Base-by-base conservation (phyloP, 1,140 invertebrate species). In the Vanessa atalanta region DNA sequence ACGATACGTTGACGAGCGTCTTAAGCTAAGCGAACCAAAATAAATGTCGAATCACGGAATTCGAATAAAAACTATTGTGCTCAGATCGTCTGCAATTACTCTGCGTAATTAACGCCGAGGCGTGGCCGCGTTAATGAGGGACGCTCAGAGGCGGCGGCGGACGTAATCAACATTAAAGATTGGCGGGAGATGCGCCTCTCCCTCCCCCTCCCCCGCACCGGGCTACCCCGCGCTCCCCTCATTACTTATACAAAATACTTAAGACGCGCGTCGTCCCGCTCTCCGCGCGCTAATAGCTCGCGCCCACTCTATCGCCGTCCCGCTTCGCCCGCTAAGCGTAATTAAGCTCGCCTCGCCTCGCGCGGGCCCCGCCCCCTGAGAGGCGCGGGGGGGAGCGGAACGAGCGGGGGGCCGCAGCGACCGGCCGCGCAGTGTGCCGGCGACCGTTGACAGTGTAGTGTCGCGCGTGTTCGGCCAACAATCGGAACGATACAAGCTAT, bases 201-300 rank as follows among this genome's bases (percentile, higher is more conserved):
- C 74, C 78, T 77, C 83, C 74, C 80, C 72, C 82, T 69, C 82
- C 82, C 83, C 70, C 81, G 73, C 76, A 77, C 80, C 84, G 80
- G 79, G 80, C 85, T n/a, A 84, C 85, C 84, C 78, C 84, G 82
- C 88, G 78, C 84, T 78, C 82, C 88, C 84, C 89, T 92, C 90
- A 92, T 92, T 92, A 92, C 90, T 92, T 92, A 92, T 92, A 92
- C 88, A 92, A 92, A 92, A 92, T 92, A 90, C 88, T 90, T 92
- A 92, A 92, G 90, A 90, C 88, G 88, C 74, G 83, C 88, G 85
- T 87, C 90, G 90, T 92, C 90, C 88, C 88, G 87, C 90, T 92
- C 90, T 90, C 85, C 83, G 87, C 84, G 86, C 82, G 90, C 90
- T 90, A 90, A 90, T 90, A 90, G 88, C 87, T 90, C 89, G 90